Evolutionary conservation across 2,888 invertebrate species (phyloP), one percentile per base, ranked within the genome.

Genomic region (Diaprepes abbreviatus): DNA sequence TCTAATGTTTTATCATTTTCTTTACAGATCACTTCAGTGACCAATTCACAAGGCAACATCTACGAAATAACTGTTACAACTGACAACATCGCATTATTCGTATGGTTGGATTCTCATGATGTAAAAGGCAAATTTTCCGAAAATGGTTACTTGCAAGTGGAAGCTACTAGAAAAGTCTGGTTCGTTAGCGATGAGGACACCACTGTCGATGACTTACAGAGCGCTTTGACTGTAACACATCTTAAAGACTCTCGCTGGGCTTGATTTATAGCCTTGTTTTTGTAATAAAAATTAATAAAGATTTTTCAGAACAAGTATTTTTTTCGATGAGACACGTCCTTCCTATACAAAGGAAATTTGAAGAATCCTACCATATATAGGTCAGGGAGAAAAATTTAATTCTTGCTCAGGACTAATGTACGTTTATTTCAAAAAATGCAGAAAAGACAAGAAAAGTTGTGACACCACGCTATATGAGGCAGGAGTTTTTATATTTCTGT

Each of bases 61-160:
- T 84, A 79, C 66, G 69, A 81, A 16, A 78, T 89, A 10, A 78
- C 79, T 28, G 59, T 89, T 9, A 76, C 74, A 50, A 83, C 88
- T 0, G 85, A 89, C 72, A 84, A 85, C 1, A 84, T 91, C 33
- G 88, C 91, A 0, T 83, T 90, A 5, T 93, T 92, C 81, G 88
- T 93, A 0, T 93, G 92, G 91, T 81, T 93, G 17, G 91, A 92
- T 72, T 81, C 88, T 0, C 82, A 81, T 1, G 79, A 82, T 2
- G 79, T 85, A 38, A 80, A 78, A 9, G 94, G 94, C 1, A 85
- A 83, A 66, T 95, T 94, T 81, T 89, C 90, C 0, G 90, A 93
- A 74, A 94, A 95, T 82, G 95, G 94, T 0, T 90, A 94, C 70
- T 43, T 82, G 16, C 80, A 77, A 77, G 72, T 81, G 19, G 74